phyloP scores from a whole-genome alignment of 2,797 vertebrate species.

The Tragopan temminckii region DNA sequence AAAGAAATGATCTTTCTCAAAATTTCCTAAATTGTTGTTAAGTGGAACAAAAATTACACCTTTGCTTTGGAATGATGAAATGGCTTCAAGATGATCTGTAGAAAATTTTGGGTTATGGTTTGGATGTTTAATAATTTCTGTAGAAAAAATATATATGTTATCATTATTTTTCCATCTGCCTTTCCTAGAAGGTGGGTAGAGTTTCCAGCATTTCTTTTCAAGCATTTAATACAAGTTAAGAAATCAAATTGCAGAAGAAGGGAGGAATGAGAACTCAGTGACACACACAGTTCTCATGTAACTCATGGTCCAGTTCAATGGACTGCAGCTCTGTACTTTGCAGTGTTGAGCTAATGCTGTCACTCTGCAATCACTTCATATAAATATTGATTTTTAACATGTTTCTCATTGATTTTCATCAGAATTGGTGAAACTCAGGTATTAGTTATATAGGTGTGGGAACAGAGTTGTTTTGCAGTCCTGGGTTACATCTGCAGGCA shows the following conservation, averaged over 20 bases:
- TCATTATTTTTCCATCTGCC: conserved; percentile 1
- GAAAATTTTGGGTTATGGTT: background rate
- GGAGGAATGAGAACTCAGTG: background rate
- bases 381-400: background rate
- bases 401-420: background rate
- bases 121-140: background rate
- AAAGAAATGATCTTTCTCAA: background rate
- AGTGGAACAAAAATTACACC: conserved; percentile 14
- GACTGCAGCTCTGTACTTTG: background rate
- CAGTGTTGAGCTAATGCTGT: background rate
- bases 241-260: conserved; percentile 1
- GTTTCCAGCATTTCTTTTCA: conserved; percentile 7
- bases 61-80: conserved; percentile 14
- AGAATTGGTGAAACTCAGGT: background rate
- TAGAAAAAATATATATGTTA: background rate
- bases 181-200: background rate
- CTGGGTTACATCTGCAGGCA: background rate
- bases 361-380: background rate
- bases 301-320: background rate
- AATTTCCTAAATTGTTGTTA: background rate
- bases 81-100: conserved; percentile 9
- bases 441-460: background rate
- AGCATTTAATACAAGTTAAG: background rate
- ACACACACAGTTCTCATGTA: background rate
- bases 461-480: background rate